Evolutionary conservation across 2,113 vertebrate genomes (phyloP).

Genomic region (Corythaixoides concolor): DNA sequence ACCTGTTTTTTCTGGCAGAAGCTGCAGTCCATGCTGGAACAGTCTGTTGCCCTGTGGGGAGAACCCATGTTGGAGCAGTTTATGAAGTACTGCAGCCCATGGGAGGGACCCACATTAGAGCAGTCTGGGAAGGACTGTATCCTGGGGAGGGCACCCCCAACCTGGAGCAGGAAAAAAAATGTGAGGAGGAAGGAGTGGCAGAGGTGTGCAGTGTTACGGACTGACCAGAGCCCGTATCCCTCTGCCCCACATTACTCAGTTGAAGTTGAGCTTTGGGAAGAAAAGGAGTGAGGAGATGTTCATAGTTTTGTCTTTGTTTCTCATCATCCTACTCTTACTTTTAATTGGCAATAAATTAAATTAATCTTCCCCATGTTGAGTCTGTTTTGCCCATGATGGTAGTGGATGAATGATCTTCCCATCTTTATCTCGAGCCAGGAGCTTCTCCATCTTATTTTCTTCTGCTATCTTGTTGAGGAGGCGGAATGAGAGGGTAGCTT

Average conservation of each 20-base stretch:
- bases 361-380: not conserved
- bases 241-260: too few species aligned
- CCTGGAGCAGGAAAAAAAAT: not conserved
- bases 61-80: not conserved
- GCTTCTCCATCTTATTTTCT: not conserved
- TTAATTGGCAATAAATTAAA: not conserved
- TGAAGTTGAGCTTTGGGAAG: not conserved
- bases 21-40: not conserved
- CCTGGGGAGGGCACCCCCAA: fast-evolving
- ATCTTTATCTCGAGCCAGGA: not conserved
- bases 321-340: not conserved
- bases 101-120: too few species aligned
- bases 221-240: not conserved
- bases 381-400: not conserved
- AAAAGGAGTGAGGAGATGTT: not conserved
- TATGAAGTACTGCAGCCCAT: not conserved
- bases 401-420: not conserved
- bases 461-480: not conserved
- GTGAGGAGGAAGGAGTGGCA: not conserved
- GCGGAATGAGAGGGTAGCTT: not conserved
- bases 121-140: not conserved
- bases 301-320: not conserved
- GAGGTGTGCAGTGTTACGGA: not conserved
- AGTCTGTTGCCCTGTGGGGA: not conserved
- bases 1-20: not conserved